Evolutionary conservation across 2,797 vertebrate species (phyloP), one percentile per base, ranked within the genome.

Genomic region (Corythornis leucogaster): DNA sequence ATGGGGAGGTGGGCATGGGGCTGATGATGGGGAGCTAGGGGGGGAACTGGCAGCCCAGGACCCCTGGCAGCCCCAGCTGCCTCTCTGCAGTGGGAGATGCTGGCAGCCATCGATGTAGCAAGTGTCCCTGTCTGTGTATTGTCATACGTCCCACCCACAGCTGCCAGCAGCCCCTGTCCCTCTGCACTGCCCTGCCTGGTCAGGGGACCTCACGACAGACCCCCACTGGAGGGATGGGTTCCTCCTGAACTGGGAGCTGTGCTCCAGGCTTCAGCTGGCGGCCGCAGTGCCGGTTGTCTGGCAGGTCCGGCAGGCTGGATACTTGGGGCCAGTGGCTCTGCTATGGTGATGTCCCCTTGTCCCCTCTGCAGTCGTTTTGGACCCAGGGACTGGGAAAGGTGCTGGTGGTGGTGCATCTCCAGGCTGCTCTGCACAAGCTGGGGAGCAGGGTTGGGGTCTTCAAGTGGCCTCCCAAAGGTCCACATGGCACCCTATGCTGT

Each of bases 101-200:
- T 84, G 89, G 91, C 92, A 93, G 92, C 91, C 94, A 93, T 84
- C 8, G 80, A 95, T 95, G 95, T 95, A 96, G 95, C 95, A 95
- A 93, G 92, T 57, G 93, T 95, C 93, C 78, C 83, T 83, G 58
- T 94, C 54, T 68, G 68, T 73, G 87, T 92, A 93, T 90, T 12
- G 2, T 54, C 9, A 38, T 84, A 74, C 5, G 66, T 91, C 88
- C 77, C 40, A 20, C 83, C n/a, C 62, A 0, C 40, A 22, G 85
- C 38, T 62, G 0, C 81, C 1, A 59, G 67, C 88, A 46, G 59
- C 51, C 80, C 48, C 64, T 4, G 71, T 28, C 4, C 66, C 58
- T 58, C 25, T 16, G 38, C 30, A 50, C 55, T 17, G 50, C 6
- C 50, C 16, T 10, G 51, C 51, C 26, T 53, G 26, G 3, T 21